Conservation (phyloP, 2,888 invertebrate species). For the Acanthosepion lycidas region DNA sequence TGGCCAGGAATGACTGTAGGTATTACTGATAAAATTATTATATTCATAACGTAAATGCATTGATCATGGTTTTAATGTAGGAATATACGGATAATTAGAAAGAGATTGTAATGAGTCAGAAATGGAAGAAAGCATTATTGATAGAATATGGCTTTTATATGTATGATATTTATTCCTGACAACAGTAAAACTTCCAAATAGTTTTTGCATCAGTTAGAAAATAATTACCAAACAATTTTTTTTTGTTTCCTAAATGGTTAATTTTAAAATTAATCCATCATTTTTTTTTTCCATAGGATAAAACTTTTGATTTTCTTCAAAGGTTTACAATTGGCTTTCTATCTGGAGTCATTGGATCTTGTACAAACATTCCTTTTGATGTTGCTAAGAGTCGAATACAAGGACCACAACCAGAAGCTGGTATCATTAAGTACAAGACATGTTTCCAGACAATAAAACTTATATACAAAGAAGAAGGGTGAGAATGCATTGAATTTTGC, state of each 20-base stretch:
- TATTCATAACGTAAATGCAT: too few species aligned
- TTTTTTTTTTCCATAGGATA: conserved; percentile 62
- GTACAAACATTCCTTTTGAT: conserved; percentile 94
- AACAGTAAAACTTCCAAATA: too few species aligned
- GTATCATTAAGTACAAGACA: conserved; percentile 84
- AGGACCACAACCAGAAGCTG: conserved; percentile 87
- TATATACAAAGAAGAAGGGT: conserved; percentile 93
- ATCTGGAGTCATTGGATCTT: conserved; percentile 90
- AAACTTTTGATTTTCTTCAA: conserved; percentile 67
- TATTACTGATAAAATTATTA: too few species aligned
- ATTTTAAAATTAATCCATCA: neutral
- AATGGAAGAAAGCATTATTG: too few species aligned
- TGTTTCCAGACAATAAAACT: conserved; percentile 83
- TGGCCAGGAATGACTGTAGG: too few species aligned
- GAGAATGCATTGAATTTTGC: conserved; percentile 68
- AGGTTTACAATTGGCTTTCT: conserved; percentile 85
- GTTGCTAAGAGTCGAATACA: conserved; percentile 96
- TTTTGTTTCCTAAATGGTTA: neutral
- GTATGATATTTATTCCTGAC: too few species aligned
- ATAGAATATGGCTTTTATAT: too few species aligned
- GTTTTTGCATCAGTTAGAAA: too few species aligned
- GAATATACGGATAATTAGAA: too few species aligned
- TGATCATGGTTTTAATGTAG: too few species aligned
- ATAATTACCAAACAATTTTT: neutral
- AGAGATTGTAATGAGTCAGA: too few species aligned